Base-by-base conservation (phyloP, 2,797 vertebrate species). In the Jordanella pulchra region DNA sequence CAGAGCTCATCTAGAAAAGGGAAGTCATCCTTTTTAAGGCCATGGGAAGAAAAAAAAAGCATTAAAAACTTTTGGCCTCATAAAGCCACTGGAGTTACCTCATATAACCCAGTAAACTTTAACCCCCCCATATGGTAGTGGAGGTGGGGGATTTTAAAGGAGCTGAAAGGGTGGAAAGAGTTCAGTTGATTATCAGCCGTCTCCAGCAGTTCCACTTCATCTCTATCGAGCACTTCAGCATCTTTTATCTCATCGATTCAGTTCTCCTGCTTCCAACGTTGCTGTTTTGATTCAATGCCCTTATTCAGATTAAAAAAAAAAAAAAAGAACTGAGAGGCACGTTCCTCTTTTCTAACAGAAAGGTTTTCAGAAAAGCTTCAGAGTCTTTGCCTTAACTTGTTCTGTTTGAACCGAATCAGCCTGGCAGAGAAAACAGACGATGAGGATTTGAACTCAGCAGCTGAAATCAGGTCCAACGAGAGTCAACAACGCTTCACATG, bases 381-480 rank as follows among this genome's bases (percentile, higher is more conserved):
- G 58, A 71, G 47, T 25, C n/a, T 17, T 21, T 17, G 65, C 1
- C 21, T 32, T 0, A 35, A 71, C 56, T 50, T 25, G 66, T 27
- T 27, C 4, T 2, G 66, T 42, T 68, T 42, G 4, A 47, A 58
- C 27, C 21, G 28, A 3, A 15, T 21, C 25, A 6, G 50, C 48
- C 15, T 45, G 25, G 51, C n/a, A 14, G 25, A n/a, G 2, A 25
- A 61, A 48, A 42, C 39, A 55, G 77, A 75, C 77, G 74, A 78
- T 13, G 81, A 76, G 72, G 74, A 28, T 27, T 39, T 35, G 32
- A 21, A 30, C 32, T 18, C n/a, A 73, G 17, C 17, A 4, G 47
- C 18, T 18, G n/a, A 53, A 23, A 10, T 39, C 35, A 4, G 35
- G 35, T 39, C 35, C 35, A 39, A 7, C 9, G 35, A 39, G 0